Conservation (phyloP, 2,797 vertebrate species). For the Sebastes elongatus region DNA sequence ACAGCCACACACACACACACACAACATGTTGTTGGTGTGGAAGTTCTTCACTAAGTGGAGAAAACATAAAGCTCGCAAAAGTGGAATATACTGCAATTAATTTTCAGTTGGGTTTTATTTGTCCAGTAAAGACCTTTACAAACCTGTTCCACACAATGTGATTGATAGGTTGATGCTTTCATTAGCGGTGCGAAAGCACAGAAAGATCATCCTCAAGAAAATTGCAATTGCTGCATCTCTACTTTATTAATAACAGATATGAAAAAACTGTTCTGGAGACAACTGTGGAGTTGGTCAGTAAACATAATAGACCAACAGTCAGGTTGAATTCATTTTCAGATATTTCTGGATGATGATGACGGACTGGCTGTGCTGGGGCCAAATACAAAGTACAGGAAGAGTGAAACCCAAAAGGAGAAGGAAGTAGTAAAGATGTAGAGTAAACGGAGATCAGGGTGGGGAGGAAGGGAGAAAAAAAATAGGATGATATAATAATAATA, state of each 20-base stretch:
- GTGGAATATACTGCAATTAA: too few relatives aligned
- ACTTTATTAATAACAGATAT: background rate
- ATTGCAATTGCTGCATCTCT: background rate
- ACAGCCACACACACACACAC: too few relatives aligned
- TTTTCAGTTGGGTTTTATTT: too few relatives aligned
- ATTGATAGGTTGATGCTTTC: too few relatives aligned
- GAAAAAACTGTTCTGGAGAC: background rate
- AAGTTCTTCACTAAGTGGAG: too few relatives aligned
- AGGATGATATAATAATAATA: background rate
- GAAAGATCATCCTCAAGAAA: background rate
- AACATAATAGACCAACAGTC: background rate
- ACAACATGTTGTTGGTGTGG: too few relatives aligned
- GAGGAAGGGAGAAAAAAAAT: background rate
- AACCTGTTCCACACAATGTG: too few relatives aligned
- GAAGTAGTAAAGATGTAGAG: background rate
- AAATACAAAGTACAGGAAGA: slow-evolving; percentile 27
- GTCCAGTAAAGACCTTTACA: too few relatives aligned
- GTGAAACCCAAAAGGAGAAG: slow-evolving; percentile 4
- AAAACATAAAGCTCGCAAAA: too few relatives aligned
- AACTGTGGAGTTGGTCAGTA: too few relatives aligned
- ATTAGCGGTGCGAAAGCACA: too few relatives aligned
- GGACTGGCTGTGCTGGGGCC: background rate
- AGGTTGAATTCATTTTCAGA: background rate
- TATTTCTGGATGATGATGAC: background rate
- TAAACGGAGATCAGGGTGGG: background rate